These are phyloP conservation scores for Heliopora coerulea DNA, from an alignment of 92 coral and sea anemone genomes.

Conservation along the genomic window DNA sequence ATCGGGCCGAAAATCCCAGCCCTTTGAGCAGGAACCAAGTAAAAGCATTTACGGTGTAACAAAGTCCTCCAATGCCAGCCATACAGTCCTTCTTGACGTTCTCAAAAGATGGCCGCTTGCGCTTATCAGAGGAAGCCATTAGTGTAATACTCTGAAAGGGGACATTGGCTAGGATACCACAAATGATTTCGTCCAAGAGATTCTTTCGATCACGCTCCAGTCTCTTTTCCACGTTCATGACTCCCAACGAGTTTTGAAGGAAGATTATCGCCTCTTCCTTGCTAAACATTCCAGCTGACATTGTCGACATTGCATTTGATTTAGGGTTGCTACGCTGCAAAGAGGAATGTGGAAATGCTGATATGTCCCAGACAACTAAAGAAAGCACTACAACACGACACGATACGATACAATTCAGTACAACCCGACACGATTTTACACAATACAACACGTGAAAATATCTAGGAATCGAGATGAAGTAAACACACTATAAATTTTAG, in stretches of 20 bases:
- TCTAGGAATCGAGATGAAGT: no score
- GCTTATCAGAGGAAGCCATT: background rate
- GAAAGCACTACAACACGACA: no score
- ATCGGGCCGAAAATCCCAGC: background rate
- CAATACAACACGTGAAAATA: no score
- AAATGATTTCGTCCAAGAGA: conserved; percentile 6
- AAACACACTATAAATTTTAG: no score
- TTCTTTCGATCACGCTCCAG: conserved; percentile 5
- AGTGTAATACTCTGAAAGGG: conserved; percentile 9
- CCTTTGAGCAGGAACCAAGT: conserved; percentile 13
- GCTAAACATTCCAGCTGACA: background rate
- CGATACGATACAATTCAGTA: no score
- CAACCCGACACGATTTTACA: no score
- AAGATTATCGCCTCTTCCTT: background rate
- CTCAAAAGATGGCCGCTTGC: background rate
- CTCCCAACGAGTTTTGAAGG: conserved; percentile 12
- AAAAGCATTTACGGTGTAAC: conserved; percentile 2
- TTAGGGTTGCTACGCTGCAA: no score
- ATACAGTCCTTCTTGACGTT: background rate
- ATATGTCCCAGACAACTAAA: no score
- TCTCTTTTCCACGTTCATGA: background rate
- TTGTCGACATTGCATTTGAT: background rate
- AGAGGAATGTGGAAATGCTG: no score
- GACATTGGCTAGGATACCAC: background rate
- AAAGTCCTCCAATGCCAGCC: conserved; percentile 20